Evolutionary conservation across 2,797 vertebrate species (phyloP).

Genomic region (Petrocephalus sullivani): DNA sequence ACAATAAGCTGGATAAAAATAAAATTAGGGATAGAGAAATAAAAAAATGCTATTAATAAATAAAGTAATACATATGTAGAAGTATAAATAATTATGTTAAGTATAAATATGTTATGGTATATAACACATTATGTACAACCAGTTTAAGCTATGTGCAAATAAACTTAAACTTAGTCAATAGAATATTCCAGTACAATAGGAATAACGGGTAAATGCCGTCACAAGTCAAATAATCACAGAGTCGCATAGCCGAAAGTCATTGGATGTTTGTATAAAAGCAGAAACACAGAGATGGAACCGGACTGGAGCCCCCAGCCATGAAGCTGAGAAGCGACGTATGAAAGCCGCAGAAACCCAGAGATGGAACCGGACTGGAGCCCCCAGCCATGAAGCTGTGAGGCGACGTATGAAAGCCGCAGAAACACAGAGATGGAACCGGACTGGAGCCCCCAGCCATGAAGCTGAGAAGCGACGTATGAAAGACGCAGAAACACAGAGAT

Average conservation of each 20-base stretch:
- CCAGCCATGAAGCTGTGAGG: no score
- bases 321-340: no score
- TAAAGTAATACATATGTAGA: neutral
- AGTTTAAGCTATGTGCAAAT: neutral
- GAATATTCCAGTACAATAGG: neutral
- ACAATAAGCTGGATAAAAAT: neutral
- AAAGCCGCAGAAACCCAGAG: no score
- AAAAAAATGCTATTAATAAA: neutral
- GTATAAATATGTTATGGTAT: no score
- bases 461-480: neutral
- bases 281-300: no score
- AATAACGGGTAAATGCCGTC: neutral
- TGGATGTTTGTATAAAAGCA: neutral
- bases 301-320: no score
- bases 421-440: no score
- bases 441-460: no score
- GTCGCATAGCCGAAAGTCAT: neutral
- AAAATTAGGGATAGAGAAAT: neutral
- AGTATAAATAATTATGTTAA: neutral
- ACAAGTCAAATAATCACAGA: neutral
- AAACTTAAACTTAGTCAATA: neutral
- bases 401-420: no score
- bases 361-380: no score
- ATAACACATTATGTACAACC: neutral
- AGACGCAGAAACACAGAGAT: neutral